Evolutionary conservation across 1,140 invertebrate genomes (phyloP).

Genomic region (Trigoniulus corallinus): DNA sequence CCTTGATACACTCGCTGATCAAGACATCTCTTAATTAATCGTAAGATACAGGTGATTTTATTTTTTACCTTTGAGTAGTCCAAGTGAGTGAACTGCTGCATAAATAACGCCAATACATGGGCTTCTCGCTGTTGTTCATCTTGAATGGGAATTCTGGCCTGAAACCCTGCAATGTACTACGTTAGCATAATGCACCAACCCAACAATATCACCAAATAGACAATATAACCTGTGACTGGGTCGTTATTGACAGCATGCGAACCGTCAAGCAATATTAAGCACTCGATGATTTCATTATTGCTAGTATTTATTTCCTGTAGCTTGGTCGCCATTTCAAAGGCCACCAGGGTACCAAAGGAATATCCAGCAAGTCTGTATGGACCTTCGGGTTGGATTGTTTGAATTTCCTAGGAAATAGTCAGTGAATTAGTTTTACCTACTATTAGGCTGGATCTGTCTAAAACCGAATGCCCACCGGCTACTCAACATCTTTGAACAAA

Average conservation of each 20-base stretch:
- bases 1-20: no score
- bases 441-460: no score
- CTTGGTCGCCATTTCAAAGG: slow-evolving; percentile 79
- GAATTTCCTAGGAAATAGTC: slow-evolving; percentile 56
- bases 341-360: slow-evolving; percentile 81
- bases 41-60: no score
- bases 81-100: slow-evolving; percentile 55
- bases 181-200: no score
- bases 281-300: slow-evolving; percentile 39
- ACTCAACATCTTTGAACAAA: no score
- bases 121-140: slow-evolving; percentile 32
- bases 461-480: no score
- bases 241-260: slow-evolving; percentile 72
- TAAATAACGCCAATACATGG: slow-evolving; percentile 61
- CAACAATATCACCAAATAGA: no score
- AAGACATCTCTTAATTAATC: no score
- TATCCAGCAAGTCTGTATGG: slow-evolving; percentile 82
- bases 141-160: slow-evolving; percentile 5
- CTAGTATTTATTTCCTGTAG: slow-evolving; percentile 52
- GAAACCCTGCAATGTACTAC: slow-evolving; percentile 21
- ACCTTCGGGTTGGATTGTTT: slow-evolving; percentile 52
- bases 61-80: slow-evolving; percentile 56
- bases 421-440: no score
- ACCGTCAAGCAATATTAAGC: slow-evolving; percentile 58
- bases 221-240: slow-evolving; percentile 49